These are phyloP conservation scores for Molossus molossus DNA, from an alignment of 2,797 vertebrate species.

Conservation along the genomic window DNA sequence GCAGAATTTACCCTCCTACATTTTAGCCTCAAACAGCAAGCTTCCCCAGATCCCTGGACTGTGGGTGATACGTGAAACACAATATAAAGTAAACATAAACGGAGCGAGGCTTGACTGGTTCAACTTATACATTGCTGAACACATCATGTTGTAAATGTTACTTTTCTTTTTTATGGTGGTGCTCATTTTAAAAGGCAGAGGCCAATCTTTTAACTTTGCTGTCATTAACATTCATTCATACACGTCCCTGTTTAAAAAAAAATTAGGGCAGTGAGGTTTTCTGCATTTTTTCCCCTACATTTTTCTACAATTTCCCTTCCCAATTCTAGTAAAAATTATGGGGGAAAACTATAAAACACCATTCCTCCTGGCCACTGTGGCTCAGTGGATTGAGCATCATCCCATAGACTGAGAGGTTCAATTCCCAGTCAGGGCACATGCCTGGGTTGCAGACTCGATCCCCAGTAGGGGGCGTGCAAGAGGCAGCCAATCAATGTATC, in stretches of 20 bases:
- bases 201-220: slow-evolving; percentile 38
- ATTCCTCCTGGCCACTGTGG: too few relatives aligned
- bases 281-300: background rate
- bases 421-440: too few relatives aligned
- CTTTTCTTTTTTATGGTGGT: background rate
- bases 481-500: too few relatives aligned
- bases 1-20: slow-evolving; percentile 1
- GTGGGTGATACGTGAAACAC: slow-evolving; percentile 14
- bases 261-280: background rate
- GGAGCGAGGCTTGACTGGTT: background rate
- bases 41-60: background rate
- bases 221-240: slow-evolving; percentile 36
- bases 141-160: slow-evolving; percentile 36
- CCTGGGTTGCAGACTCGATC: too few relatives aligned
- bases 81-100: slow-evolving; percentile 49
- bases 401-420: too few relatives aligned
- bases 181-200: slow-evolving; percentile 62
- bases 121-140: slow-evolving; percentile 31
- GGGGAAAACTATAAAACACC: background rate
- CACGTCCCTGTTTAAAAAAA: slow-evolving; percentile 36
- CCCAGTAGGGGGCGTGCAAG: too few relatives aligned
- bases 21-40: slow-evolving; percentile 59
- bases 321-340: slow-evolving; percentile 51
- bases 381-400: too few relatives aligned
- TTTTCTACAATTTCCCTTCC: slow-evolving; percentile 24